These are phyloP conservation scores for Leptocoma aspasia DNA, from an alignment of 2,113 vertebrate species.

Conservation along the genomic window DNA sequence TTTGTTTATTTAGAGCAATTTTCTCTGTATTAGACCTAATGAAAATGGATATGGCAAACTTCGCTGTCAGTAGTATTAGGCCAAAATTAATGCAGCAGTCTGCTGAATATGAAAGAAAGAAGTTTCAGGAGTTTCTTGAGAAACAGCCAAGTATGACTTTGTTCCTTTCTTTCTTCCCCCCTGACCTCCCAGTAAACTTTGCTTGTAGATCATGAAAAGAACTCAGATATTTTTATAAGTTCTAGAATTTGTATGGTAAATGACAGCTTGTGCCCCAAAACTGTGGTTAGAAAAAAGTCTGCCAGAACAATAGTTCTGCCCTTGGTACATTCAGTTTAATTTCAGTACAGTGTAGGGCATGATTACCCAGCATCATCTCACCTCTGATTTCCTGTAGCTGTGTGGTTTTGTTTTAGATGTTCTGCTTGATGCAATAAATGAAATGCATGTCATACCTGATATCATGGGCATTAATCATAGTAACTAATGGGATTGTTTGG, in stretches of 20 bases:
- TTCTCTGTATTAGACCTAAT: constrained; percentile 93
- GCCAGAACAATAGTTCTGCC: neutral
- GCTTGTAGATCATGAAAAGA: constrained; percentile 11
- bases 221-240: neutral
- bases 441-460: neutral
- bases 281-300: neutral
- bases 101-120: constrained; percentile 95
- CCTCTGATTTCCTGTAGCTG: neutral
- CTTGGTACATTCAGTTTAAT: neutral
- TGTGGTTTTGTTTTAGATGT: neutral
- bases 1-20: constrained; percentile 82
- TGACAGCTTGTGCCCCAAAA: neutral
- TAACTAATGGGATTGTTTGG: neutral
- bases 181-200: constrained; percentile 32
- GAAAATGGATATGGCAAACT: constrained; percentile 98
- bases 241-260: neutral
- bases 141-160: constrained; percentile 89
- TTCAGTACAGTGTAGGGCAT: neutral
- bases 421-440: neutral
- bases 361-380: neutral
- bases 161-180: constrained; percentile 57
- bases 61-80: constrained; percentile 88
- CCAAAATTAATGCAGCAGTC: constrained; percentile 96
- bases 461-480: neutral
- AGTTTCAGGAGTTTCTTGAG: constrained; percentile 92